phyloP scores from a whole-genome alignment of 2,113 vertebrate species.

The Bettongia penicillata region DNA sequence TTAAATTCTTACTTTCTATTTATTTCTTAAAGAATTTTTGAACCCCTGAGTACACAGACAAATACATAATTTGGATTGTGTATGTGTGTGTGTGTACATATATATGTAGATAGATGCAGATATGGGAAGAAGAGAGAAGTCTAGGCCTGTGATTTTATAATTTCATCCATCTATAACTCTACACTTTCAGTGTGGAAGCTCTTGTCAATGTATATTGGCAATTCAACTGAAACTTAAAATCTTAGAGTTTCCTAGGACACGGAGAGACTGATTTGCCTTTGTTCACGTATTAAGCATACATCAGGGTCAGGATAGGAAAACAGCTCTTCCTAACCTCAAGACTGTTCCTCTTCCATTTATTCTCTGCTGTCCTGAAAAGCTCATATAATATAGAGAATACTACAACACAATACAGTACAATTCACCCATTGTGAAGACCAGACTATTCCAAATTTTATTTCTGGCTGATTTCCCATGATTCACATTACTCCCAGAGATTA shows the following conservation, averaged over 20 bases:
- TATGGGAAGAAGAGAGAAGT: background rate
- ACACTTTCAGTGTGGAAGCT: background rate
- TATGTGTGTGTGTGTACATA: no score
- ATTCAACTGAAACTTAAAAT: background rate
- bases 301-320: background rate
- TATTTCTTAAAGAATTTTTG: background rate
- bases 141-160: background rate
- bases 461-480: background rate
- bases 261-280: background rate
- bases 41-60: background rate
- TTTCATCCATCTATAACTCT: background rate
- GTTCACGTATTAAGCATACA: background rate
- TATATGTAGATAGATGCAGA: no score
- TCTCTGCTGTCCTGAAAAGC: background rate
- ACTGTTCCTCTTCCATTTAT: background rate
- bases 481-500: background rate
- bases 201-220: background rate
- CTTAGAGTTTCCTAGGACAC: background rate
- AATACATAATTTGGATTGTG: background rate
- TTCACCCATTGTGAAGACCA: background rate
- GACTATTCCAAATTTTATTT: background rate
- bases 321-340: background rate
- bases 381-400: background rate
- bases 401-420: background rate
- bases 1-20: slow-evolving; percentile 26